Conservation (phyloP, 23 tunicate species). For the Ciona savignyi region DNA sequence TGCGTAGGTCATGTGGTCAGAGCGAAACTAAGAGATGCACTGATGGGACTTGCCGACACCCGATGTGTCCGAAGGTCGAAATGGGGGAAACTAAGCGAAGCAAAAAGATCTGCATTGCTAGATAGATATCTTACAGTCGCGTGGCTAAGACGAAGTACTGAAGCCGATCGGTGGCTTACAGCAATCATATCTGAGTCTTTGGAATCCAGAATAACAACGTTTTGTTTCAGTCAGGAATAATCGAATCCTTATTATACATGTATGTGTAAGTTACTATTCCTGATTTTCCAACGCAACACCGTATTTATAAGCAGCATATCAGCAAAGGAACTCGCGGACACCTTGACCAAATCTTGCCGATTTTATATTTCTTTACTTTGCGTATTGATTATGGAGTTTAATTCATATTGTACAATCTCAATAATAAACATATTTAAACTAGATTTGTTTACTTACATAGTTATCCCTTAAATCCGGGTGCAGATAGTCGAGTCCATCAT, state of each 20-base stretch:
- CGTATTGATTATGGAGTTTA: too few relatives aligned
- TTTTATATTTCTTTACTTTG: too few relatives aligned
- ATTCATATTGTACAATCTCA: too few relatives aligned
- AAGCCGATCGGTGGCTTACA: slow-evolving; percentile 6
- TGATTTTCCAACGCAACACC: too few relatives aligned
- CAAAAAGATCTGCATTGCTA: not conserved
- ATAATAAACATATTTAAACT: too few relatives aligned
- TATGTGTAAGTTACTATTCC: too few relatives aligned
- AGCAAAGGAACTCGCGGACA: too few relatives aligned
- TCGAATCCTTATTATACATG: too few relatives aligned
- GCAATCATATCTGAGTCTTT: not conserved
- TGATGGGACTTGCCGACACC: slow-evolving; percentile 38
- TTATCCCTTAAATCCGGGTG: slow-evolving; percentile 95
- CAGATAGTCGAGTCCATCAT: slow-evolving; percentile 90
- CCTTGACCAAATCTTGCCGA: too few relatives aligned
- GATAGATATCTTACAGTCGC: slow-evolving; percentile 11
- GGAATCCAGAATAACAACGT: slow-evolving; percentile 8
- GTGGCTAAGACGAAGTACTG: slow-evolving; percentile 7
- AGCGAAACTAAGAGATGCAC: slow-evolving; percentile 7
- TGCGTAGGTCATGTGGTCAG: slow-evolving; percentile 16
- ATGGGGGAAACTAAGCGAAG: slow-evolving; percentile 26
- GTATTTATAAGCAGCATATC: too few relatives aligned
- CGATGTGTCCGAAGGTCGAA: slow-evolving; percentile 17
- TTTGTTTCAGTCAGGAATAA: slow-evolving; percentile 5
- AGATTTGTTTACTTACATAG: slow-evolving; percentile 51